A percentile compares a stretch with the other conserved stretches of the same genome.
Evolutionary conservation across 2,888 invertebrate species (phyloP).

Genomic region (Protophormia terraenovae): DNA sequence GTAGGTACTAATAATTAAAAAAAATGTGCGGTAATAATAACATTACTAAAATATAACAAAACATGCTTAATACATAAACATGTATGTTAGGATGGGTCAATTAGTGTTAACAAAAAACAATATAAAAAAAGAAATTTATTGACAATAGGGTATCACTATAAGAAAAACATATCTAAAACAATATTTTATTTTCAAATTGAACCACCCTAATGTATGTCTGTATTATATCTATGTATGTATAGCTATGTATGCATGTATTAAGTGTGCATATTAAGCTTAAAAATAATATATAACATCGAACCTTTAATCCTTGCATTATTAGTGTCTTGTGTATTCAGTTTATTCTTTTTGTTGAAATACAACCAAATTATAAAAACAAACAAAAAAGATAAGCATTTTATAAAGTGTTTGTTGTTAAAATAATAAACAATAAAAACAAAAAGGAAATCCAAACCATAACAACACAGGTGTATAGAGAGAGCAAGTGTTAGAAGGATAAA

Average conservation of each 20-base stretch:
- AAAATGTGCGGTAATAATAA: neutral
- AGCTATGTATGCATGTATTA: neutral
- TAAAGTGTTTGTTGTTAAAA: conserved; percentile 13
- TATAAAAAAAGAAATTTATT: too few species aligned
- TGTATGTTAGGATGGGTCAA: too few species aligned
- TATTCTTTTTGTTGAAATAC: conserved; percentile 70
- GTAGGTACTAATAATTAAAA: too few species aligned
- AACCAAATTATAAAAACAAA: conserved; percentile 12
- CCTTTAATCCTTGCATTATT: conserved; percentile 78
- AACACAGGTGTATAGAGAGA: conserved; percentile 42
- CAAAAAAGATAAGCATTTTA: conserved; percentile 24
- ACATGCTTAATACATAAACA: neutral
- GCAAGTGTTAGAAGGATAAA: conserved; percentile 50
- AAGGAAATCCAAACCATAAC: neutral
- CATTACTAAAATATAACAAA: neutral
- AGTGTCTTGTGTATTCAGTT: conserved; percentile 75
- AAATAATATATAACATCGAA: conserved; percentile 73
- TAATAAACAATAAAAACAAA: neutral
- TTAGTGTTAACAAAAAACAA: too few species aligned
- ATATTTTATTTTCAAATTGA: too few species aligned
- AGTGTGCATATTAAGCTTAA: conserved; percentile 15
- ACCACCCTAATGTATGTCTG: too few species aligned
- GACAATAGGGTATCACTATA: too few species aligned
- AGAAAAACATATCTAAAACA: too few species aligned
- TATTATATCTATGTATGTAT: too few species aligned